Base-by-base conservation (phyloP, 2,113 vertebrate species). In the Lampris megalopsis region DNA sequence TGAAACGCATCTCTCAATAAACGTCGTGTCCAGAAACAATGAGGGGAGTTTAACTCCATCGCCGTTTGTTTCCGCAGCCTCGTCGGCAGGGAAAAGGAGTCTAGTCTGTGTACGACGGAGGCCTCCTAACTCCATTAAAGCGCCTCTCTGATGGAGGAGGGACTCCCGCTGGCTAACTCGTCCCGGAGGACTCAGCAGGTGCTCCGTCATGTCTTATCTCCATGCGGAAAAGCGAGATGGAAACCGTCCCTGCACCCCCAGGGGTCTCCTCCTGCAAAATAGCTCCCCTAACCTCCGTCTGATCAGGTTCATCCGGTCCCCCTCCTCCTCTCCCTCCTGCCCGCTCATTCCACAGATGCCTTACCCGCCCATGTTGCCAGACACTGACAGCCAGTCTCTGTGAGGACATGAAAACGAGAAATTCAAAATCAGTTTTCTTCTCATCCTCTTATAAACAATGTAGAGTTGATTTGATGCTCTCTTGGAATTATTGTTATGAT, bases 231-330 rank as follows among this genome's bases (percentile, higher is more conserved):
- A 13, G 48, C 74, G 52, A 79, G 58, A 8, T 43, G 24, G 24
- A 24, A 24, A 24, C 24, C 6, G 45, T 76, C 71, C 70, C 64
- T 36, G n/a, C 64, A 40, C 24, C 9, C 61, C 40, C 50, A 65
- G 74, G 71, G 52, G 48, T 45, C 57, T 72, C 40, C 24, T 6
- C 67, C 58, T 53, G 74, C 63, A 43, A 79, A 76, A 83, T 68
- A 74, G 56, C 65, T 68, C 54, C 63, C 71, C 57, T 24, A 68
- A 24, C 68, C 50, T 63, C 54, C 73, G 73, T 64, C 80, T 80
- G 56, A 81, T 86, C 70, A 86, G 59, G 52, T 86, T 66, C 60
- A 79, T 74, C 63, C 77, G 42, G 63, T 77, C 48, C 38, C 48
- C 56, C 13, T 58, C 13, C 42, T n/a, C 37, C 63, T 35, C 70